A percentile compares a stretch with the other conserved stretches of the same genome.
These are phyloP conservation scores for Drosophila baimaii DNA, from an alignment of 1,140 invertebrate species.

Conservation along the genomic window DNA sequence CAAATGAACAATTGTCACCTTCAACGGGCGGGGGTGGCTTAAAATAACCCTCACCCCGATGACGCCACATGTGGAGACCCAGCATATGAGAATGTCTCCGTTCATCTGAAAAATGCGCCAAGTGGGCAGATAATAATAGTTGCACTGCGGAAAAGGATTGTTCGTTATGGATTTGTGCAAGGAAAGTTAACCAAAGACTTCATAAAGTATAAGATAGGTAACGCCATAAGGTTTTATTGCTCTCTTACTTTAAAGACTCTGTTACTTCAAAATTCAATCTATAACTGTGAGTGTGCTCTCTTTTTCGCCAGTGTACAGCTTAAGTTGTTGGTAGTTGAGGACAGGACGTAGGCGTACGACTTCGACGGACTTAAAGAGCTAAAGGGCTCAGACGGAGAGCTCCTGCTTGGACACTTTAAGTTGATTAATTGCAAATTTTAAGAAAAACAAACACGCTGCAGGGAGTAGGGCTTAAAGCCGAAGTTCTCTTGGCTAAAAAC, in stretches of 20 bases:
- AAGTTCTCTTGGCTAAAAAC: neutral
- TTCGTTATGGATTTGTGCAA: no score
- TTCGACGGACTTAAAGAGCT: slow-evolving; percentile 11
- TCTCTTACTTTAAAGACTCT: no score
- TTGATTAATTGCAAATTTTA: slow-evolving; percentile 59
- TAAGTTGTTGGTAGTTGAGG: neutral
- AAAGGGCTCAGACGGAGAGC: slow-evolving; percentile 6
- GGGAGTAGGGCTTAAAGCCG: neutral
- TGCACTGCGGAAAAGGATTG: slow-evolving; percentile 14
- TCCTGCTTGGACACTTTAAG: slow-evolving; percentile 19
- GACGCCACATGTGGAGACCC: neutral
- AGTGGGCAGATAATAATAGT: slow-evolving; percentile 15
- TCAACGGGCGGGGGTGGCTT: slow-evolving; percentile 4
- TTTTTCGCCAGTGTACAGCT: slow-evolving; percentile 1
- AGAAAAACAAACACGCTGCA: slow-evolving; percentile 45
- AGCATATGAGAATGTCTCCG: neutral
- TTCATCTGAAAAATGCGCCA: slow-evolving; percentile 24
- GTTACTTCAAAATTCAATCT: no score
- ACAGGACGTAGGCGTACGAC: neutral
- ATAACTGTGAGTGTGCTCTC: no score
- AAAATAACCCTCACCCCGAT: neutral
- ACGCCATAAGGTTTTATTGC: no score
- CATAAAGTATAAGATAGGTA: no score
- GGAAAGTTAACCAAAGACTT: no score
- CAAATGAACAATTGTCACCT: slow-evolving; percentile 56